Evolutionary conservation across 2,113 vertebrate genomes (phyloP).

Genomic region (Natator depressus): DNA sequence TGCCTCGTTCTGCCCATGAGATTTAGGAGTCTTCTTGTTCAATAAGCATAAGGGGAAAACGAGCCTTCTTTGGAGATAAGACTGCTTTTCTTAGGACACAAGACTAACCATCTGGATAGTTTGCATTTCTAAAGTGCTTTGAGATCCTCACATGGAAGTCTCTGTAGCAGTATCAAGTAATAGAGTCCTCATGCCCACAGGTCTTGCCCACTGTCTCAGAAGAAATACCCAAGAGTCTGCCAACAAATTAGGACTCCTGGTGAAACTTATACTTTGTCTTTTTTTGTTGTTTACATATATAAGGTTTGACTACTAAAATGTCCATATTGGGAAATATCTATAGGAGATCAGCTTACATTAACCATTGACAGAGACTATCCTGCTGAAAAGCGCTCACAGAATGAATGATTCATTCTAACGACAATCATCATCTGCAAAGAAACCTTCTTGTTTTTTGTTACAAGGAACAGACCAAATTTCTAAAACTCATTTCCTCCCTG

Average conservation of each 20-base stretch:
- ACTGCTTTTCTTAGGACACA: neutral
- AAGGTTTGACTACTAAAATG: neutral
- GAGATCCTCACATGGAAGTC: neutral
- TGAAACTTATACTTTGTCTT: neutral
- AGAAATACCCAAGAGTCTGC: neutral
- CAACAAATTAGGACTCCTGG: neutral
- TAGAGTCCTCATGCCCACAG: neutral
- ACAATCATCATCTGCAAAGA: neutral
- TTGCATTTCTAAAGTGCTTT: slow-evolving; percentile 16
- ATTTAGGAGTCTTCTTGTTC: neutral
- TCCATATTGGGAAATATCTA: neutral
- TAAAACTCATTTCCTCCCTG: neutral
- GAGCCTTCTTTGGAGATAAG: neutral
- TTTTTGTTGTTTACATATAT: neutral
- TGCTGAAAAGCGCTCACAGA: rapidly evolving
- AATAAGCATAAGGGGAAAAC: neutral
- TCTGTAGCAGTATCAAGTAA: neutral
- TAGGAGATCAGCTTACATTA: neutral
- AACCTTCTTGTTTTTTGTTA: neutral
- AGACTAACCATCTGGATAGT: neutral
- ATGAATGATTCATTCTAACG: neutral
- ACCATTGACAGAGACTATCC: neutral
- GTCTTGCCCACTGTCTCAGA: neutral
- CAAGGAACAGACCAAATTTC: neutral
- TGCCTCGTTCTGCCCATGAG: neutral